A percentile compares a stretch with the other conserved stretches of the same genome.
Conservation (phyloP, 2,797 vertebrate genomes). For the Paratrypauchen microcephalus region DNA sequence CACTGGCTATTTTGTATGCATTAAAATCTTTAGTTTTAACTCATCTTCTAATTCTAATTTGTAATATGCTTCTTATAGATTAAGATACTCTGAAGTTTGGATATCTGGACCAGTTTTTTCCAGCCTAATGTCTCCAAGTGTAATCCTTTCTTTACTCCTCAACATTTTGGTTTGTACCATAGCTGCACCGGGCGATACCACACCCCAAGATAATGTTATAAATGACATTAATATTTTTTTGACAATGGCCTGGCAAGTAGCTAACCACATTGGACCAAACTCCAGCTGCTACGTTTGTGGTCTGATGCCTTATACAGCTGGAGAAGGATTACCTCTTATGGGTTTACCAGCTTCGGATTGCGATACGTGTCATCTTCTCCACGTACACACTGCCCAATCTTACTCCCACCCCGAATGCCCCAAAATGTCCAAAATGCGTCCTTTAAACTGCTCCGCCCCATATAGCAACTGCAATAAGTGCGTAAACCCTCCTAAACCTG, state of each 20-base stretch:
- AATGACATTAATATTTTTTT: slow-evolving; percentile 49
- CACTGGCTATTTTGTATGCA: background rate
- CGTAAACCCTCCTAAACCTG: slow-evolving; percentile 35
- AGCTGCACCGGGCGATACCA: slow-evolving; percentile 3
- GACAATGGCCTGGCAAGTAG: slow-evolving; percentile 55
- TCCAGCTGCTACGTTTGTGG: slow-evolving; percentile 61
- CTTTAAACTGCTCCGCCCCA: slow-evolving; percentile 28
- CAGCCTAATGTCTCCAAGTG: background rate
- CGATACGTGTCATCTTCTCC: slow-evolving; percentile 57
- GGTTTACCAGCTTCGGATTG: slow-evolving; percentile 55
- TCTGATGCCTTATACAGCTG: slow-evolving; percentile 50
- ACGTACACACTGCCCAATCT: slow-evolving; percentile 21
- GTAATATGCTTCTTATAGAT: slow-evolving; percentile 3
- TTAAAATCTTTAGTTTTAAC: background rate
- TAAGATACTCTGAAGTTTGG: background rate
- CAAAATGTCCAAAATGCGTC: slow-evolving; percentile 41
- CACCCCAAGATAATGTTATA: background rate
- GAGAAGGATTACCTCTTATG: slow-evolving; percentile 60
- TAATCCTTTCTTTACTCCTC: slow-evolving; percentile 14
- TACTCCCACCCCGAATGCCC: slow-evolving; percentile 38
- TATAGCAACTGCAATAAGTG: slow-evolving; percentile 47
- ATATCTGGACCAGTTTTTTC: slow-evolving; percentile 1
- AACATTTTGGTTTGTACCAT: background rate
- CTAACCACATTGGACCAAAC: slow-evolving; percentile 33
- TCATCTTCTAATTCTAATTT: background rate